Percentiles rank a stretch among this genome's conserved stretches.
Evolutionary conservation across 2,888 invertebrate genomes (phyloP).

Genomic region (Theristus sp.): DNA sequence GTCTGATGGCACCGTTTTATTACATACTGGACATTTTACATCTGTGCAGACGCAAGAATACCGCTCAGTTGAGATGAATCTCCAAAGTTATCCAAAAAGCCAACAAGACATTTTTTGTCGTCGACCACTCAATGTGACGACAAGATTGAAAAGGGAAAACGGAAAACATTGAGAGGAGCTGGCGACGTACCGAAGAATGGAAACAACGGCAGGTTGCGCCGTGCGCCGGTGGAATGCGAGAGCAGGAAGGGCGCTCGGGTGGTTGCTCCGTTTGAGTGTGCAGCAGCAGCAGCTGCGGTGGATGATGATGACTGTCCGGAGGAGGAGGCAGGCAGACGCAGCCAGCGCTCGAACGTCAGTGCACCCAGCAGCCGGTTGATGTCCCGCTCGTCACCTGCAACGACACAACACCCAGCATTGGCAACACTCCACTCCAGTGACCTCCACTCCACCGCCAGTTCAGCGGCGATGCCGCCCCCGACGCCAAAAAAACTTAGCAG

Average conservation of each 20-base stretch:
- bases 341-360: background rate
- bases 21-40: slow-evolving; percentile 96
- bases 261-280: background rate
- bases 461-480: too few relatives aligned
- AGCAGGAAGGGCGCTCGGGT: background rate
- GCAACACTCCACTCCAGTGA: too few relatives aligned
- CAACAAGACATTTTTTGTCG: too few relatives aligned
- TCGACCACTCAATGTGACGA: too few relatives aligned
- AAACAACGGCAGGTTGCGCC: background rate
- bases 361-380: background rate
- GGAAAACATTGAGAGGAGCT: too few relatives aligned
- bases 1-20: slow-evolving; percentile 90
- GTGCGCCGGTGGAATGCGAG: background rate
- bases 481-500: too few relatives aligned
- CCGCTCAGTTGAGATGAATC: too few relatives aligned
- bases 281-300: background rate
- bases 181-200: background rate
- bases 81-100: too few relatives aligned
- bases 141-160: too few relatives aligned
- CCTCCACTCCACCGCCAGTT: too few relatives aligned
- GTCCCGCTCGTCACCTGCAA: background rate
- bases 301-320: too few relatives aligned
- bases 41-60: slow-evolving; percentile 42
- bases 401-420: too few relatives aligned
- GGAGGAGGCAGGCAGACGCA: background rate